Conservation (phyloP, 1,140 invertebrate species). For the Caenorhabditis brenneri region DNA sequence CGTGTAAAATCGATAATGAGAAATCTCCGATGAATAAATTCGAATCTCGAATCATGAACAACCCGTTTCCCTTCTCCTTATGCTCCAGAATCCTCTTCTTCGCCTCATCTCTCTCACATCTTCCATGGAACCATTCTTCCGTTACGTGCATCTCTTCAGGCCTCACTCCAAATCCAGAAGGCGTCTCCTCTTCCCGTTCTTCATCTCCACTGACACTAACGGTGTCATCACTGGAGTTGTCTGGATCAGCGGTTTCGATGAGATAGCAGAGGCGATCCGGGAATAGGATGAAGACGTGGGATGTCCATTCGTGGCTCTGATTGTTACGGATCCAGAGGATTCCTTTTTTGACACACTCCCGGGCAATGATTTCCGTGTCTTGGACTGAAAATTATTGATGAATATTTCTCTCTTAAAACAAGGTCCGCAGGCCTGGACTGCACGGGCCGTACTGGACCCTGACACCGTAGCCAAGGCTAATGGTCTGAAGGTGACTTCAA, state of each 20-base stretch:
- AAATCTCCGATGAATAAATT: slow-evolving; percentile 70
- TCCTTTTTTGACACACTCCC: slow-evolving; percentile 60
- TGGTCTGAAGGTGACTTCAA: too few species aligned
- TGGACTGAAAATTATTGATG: slow-evolving; percentile 42
- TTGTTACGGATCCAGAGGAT: slow-evolving; percentile 42
- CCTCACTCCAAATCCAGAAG: slow-evolving; percentile 62
- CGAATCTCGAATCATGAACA: slow-evolving; percentile 69
- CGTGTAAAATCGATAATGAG: slow-evolving; percentile 68
- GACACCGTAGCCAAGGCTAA: too few species aligned
- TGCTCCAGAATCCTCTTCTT: slow-evolving; percentile 63
- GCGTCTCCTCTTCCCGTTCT: slow-evolving; percentile 58
- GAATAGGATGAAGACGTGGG: slow-evolving; percentile 68
- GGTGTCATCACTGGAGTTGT: slow-evolving; percentile 54
- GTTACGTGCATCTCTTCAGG: slow-evolving; percentile 70
- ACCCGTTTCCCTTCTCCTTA: slow-evolving; percentile 62
- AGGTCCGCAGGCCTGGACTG: too few species aligned
- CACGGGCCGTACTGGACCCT: too few species aligned
- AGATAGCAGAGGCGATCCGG: slow-evolving; percentile 65
- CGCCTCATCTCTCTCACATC: slow-evolving; percentile 65
- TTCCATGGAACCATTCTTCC: slow-evolving; percentile 70
- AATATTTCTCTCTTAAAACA: slow-evolving; percentile 34
- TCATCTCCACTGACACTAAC: slow-evolving; percentile 62
- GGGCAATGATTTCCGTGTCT: slow-evolving; percentile 60
- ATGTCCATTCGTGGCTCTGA: slow-evolving; percentile 57
- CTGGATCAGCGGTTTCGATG: slow-evolving; percentile 20